Percentiles rank a stretch among this genome's conserved stretches.
Conservation (phyloP, 2,113 vertebrate species). For the Salvelinus alpinus region DNA sequence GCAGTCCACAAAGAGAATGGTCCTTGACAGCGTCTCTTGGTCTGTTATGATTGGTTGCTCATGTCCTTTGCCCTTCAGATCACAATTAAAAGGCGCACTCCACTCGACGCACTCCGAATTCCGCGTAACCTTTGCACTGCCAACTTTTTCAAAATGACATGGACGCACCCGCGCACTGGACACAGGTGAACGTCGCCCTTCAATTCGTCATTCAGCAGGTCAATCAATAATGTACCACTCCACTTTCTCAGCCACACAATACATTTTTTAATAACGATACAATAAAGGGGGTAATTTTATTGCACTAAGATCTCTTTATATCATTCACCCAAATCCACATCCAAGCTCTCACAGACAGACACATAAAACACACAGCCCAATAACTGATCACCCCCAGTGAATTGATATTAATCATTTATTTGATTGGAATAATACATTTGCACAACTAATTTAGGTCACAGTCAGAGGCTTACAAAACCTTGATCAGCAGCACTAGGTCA, state of each 20-base stretch:
- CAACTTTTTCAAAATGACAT: conserved; percentile 71
- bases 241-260: not conserved
- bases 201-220: conserved; percentile 25
- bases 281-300: too few relatives aligned
- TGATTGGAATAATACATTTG: too few relatives aligned
- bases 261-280: too few relatives aligned
- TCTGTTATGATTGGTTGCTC: conserved; percentile 49
- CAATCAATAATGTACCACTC: conserved; percentile 46
- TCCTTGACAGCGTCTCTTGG: conserved; percentile 42
- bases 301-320: not conserved
- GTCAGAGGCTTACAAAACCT: not conserved
- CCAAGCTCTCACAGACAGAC: not conserved
- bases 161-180: conserved; percentile 40
- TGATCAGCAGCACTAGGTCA: not conserved
- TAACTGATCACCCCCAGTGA: too few relatives aligned
- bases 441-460: not conserved
- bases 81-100: conserved; percentile 49
- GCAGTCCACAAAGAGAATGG: conserved; percentile 6
- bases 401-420: too few relatives aligned
- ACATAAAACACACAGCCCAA: not conserved
- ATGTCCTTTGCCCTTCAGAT: conserved; percentile 72
- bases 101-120: conserved; percentile 43
- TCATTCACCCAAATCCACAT: not conserved
- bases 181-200: conserved; percentile 55
- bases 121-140: conserved; percentile 67